Conservation (phyloP, 2,888 invertebrate species). For the Microctonus hyperodae region DNA sequence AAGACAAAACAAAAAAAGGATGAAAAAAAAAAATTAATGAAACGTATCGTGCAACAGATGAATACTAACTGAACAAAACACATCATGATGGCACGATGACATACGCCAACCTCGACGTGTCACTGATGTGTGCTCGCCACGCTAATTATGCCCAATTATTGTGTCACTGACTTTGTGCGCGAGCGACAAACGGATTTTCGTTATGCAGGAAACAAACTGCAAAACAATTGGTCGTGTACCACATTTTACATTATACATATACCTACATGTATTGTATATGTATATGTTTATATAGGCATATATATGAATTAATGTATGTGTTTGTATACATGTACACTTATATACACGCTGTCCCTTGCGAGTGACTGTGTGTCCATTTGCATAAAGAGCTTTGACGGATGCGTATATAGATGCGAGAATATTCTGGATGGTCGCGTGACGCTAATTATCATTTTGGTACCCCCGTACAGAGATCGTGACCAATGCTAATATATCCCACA, state of each 20-base stretch:
- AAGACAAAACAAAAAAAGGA: neutral
- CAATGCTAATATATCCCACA: neutral
- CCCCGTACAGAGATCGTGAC: conserved; percentile 28
- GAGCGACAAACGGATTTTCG: conserved; percentile 27
- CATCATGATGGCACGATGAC: conserved; percentile 31
- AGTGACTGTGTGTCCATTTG: conserved; percentile 36
- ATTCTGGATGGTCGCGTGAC: conserved; percentile 42
- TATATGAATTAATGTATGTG: neutral
- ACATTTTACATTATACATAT: neutral
- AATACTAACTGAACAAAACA: conserved; percentile 23
- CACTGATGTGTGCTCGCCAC: conserved; percentile 11
- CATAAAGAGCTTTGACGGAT: conserved; percentile 39
- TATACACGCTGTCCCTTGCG: conserved; percentile 35
- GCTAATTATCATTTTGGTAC: conserved; percentile 43
- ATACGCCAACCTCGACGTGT: conserved; percentile 31
- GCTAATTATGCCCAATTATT: conserved; percentile 28
- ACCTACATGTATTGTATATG: conserved; percentile 26
- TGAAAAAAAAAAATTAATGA: conserved; percentile 8
- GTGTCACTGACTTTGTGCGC: conserved; percentile 21
- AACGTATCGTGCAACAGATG: conserved; percentile 19
- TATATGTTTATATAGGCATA: no score
- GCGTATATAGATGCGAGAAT: conserved; percentile 35
- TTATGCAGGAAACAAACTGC: conserved; percentile 30
- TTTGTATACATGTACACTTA: conserved; percentile 8
- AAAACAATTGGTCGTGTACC: conserved; percentile 23